Percentiles rank a stretch among this genome's conserved stretches.
Conservation (phyloP, 2,888 invertebrate species). For the Orchesellides sinensis region DNA sequence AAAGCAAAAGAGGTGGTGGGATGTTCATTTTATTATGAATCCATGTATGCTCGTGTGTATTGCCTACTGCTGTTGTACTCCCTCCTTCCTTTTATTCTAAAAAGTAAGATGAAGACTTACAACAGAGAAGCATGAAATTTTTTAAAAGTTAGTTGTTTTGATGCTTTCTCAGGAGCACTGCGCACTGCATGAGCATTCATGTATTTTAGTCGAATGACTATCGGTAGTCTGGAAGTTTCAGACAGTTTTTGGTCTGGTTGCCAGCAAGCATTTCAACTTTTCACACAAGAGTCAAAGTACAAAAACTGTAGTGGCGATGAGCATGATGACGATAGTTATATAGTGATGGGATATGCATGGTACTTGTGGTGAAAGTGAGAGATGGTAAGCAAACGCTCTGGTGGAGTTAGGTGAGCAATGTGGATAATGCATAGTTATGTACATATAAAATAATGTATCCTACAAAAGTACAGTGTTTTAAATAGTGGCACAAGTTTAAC, state of each 20-base stretch:
- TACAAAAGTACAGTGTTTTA: conserved; percentile 15
- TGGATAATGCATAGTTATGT: no score
- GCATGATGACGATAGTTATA: no score
- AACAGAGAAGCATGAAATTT: conserved; percentile 30
- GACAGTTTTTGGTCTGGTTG: conserved; percentile 42
- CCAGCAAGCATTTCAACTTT: conserved; percentile 55
- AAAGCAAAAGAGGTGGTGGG: no score
- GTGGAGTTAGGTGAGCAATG: no score
- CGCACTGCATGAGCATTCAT: no score
- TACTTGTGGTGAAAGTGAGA: conserved; percentile 12
- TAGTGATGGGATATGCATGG: conserved; percentile 33
- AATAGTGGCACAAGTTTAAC: conserved; percentile 7
- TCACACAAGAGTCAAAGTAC: conserved; percentile 18
- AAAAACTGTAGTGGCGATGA: conserved; percentile 32
- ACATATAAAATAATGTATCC: no score
- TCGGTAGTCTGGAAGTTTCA: conserved; percentile 39
- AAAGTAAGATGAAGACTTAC: conserved; percentile 10
- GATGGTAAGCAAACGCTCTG: conserved; percentile 15
- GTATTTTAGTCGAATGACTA: conserved; percentile 36
- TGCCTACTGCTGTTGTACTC: neutral
- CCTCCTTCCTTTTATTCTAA: neutral
- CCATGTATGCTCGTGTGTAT: no score
- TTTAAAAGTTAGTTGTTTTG: conserved; percentile 41
- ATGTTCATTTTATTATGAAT: neutral
- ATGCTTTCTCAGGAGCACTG: conserved; percentile 25